Base-by-base conservation (phyloP, 2,113 vertebrate species). In the Caranx melampygus region DNA sequence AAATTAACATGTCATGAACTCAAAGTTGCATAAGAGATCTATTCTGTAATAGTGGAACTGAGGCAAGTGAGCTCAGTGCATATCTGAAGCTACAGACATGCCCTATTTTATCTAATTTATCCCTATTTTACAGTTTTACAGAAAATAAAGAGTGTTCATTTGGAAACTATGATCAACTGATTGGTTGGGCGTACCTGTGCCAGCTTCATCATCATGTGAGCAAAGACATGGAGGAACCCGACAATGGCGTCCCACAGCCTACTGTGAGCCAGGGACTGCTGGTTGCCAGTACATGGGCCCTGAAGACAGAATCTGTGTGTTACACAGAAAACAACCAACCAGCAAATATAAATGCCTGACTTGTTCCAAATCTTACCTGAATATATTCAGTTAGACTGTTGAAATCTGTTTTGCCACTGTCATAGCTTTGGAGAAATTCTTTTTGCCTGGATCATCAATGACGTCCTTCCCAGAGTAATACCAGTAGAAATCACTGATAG, bases 401-500 rank as follows among this genome's bases (percentile, higher is more conserved):
- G 93, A 98, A 80, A 99, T 96, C 90, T 99, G 98, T 70, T 99
- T 99, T 59, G 98, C 98, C 67, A 99, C 97, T 0, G 95, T 95
- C 96, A 99, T 98, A 35, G 97, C 98, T 93, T 99, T 99, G 92
- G 98, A 99, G 93, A 99, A 99, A 84, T 99, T 99, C 72, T 97
- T 96, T 87, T 98, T 97, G 11, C 98, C 98, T 33, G 97, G 98
- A 12, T 98, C 97, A 74, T 99, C 97, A 0, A 98, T 97, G 45
- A 97, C 88, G 9, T 99, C 97, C 82, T 98, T 99, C 34, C 97
- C 97, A 1, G 97, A 99, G 85, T 98, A 99, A 91, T 98, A 99
- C 97, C 97, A 99, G 92, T 99, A 99, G 90, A 99, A 99, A 87
- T 99, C 98, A 69, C 98, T 99, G 92, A 99, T 99, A 31, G 97